Base-by-base conservation (phyloP, 2,113 vertebrate species). In the Ammospiza nelsoni region DNA sequence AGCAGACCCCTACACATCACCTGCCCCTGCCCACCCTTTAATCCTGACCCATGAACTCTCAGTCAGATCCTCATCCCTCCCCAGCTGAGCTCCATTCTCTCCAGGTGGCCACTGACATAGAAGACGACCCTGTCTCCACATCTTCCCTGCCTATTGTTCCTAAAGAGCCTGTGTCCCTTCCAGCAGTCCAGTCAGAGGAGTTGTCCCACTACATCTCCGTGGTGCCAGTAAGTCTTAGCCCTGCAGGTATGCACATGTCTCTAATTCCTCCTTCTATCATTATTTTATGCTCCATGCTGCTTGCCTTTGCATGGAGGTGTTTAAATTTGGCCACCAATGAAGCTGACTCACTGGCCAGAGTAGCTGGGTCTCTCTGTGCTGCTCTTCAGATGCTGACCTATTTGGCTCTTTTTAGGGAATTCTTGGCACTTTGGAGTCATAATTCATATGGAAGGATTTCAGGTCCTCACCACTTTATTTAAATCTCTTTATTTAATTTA, bases 331-430 rank as follows among this genome's bases (percentile, higher is more conserved):
- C n/a, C 8, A 2, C 25, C 18, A 20, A 5, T 31, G 41, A 61
- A 54, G 4, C 0, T 55, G 55, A 54, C 16, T 54, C 18, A 18
- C n/a, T 46, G n/a, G 52, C 16, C 52, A 54, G 52, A 54, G 16
- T 54, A 10, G 9, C 14, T 75, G 24, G 54, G 41, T 31, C 39
- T 54, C 19, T 27, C 65, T 75, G 46, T 46, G 24, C 9, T 0
- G 2, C 20, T 29, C 54, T 68, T 68, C 28, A 68, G 28, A 24
- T 25, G 24, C 17, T 0, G 0, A 17, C 54, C 29, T 83, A 5
- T 76, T 75, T 62, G 29, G 35, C 21, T 82, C 81, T 13, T 84
- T 84, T 59, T 87, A 89, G 61, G 52, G 52, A 84, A 82, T 84
- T 87, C 49, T 75, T 89, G 39, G 84, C 59, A 84, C 46, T 67